A percentile compares a stretch with the other conserved stretches of the same genome.
Evolutionary conservation across 2,797 vertebrate species (phyloP).

Genomic region (Paedocypris micromegethes): DNA sequence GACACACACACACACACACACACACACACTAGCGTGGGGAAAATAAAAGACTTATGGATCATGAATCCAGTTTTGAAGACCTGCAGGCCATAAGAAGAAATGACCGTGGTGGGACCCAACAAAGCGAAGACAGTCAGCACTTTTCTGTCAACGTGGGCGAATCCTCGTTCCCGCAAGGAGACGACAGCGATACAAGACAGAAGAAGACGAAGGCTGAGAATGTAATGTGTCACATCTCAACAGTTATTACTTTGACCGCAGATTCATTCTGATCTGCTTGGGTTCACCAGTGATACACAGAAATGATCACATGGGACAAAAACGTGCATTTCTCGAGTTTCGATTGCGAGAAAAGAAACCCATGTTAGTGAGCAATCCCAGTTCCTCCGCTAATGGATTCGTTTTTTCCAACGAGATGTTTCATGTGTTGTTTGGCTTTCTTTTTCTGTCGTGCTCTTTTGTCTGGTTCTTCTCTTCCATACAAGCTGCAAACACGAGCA

Average conservation of each 20-base stretch:
- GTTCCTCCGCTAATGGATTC: no score
- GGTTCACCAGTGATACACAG: background rate
- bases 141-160: constrained; percentile 34
- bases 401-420: no score
- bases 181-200: constrained; percentile 31
- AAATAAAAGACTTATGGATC: constrained; percentile 32
- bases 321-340: background rate
- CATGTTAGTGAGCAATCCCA: no score
- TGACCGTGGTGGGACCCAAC: constrained; percentile 29
- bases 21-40: background rate
- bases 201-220: constrained; percentile 16
- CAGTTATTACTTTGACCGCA: constrained; percentile 30
- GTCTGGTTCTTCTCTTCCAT: no score
- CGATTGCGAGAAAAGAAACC: no score
- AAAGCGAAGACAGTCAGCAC: constrained; percentile 42
- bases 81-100: constrained; percentile 39
- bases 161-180: constrained; percentile 37
- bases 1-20: constrained; percentile 5
- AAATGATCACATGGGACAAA: background rate
- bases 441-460: no score
- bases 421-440: no score
- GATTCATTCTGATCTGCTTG: constrained; percentile 2
- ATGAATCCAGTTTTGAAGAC: constrained; percentile 31
- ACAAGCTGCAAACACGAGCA: constrained; percentile 17
- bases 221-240: constrained; percentile 36